A percentile compares a stretch with the other conserved stretches of the same genome.
Conservation (phyloP, 2,113 vertebrate species). For the Semnornis frantzii region DNA sequence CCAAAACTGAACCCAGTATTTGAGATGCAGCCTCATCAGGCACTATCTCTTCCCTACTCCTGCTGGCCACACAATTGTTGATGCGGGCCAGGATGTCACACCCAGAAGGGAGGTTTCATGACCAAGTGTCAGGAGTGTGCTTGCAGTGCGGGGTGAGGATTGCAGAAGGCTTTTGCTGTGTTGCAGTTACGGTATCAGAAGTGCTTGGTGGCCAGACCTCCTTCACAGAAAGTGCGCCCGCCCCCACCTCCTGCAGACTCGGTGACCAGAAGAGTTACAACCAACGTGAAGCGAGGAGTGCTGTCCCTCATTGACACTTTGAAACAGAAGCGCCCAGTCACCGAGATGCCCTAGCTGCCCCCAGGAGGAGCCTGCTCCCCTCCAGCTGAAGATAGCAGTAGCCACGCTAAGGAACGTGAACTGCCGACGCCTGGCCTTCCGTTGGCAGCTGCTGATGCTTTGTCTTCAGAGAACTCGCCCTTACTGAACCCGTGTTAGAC, state of each 20-base stretch:
- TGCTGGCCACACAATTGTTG: too few relatives aligned
- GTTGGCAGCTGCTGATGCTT: constrained; percentile 68
- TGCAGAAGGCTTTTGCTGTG: constrained; percentile 1
- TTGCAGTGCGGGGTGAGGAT: neutral
- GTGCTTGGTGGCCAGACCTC: constrained; percentile 94
- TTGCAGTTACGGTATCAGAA: constrained; percentile 96
- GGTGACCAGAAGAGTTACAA: constrained; percentile 91
- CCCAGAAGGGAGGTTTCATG: neutral
- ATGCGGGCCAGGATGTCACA: neutral
- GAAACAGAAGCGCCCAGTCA: constrained; percentile 93
- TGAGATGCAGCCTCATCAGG: too few relatives aligned
- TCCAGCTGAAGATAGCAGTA: constrained; percentile 20
- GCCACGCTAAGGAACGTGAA: constrained; percentile 36
- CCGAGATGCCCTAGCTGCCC: constrained; percentile 84
- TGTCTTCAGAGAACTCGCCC: constrained; percentile 75
- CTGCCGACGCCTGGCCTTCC: constrained; percentile 61
- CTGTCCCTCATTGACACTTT: constrained; percentile 99
- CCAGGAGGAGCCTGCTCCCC: neutral
- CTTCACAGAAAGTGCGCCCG: constrained; percentile 86
- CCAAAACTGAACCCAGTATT: too few relatives aligned
- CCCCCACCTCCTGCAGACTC: constrained; percentile 88
- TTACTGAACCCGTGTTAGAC: constrained; percentile 74
- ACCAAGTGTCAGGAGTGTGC: neutral
- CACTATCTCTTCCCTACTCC: too few relatives aligned
- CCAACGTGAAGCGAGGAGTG: constrained; percentile 93